These are phyloP conservation scores for Heterodera schachtii DNA, from an alignment of 1,140 invertebrate species.

Conservation along the genomic window DNA sequence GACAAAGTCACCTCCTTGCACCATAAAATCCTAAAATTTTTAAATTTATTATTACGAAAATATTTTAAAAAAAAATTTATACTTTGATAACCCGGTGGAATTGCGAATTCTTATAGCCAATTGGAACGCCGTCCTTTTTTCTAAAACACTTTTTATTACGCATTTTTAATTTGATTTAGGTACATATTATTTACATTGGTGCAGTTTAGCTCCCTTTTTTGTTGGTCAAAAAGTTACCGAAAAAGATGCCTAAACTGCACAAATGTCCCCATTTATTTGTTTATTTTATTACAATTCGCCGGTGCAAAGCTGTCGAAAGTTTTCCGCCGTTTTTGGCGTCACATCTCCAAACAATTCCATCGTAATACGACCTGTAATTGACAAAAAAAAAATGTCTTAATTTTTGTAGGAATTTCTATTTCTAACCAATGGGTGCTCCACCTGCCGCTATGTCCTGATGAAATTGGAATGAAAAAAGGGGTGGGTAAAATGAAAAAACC, in stretches of 20 bases:
- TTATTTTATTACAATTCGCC: slow-evolving; percentile 73
- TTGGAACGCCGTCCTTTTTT: slow-evolving; percentile 83
- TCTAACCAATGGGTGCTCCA: slow-evolving; percentile 74
- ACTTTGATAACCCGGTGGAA: slow-evolving; percentile 96
- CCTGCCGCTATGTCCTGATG: slow-evolving; percentile 72
- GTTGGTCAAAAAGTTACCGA: no score
- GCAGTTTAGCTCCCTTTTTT: no score
- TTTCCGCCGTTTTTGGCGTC: slow-evolving; percentile 91
- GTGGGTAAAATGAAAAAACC: not conserved
- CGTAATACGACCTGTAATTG: slow-evolving; percentile 74
- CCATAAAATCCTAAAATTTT: slow-evolving; percentile 78
- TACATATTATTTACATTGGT: not conserved
- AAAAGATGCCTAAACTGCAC: no score
- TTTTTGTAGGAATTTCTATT: not conserved
- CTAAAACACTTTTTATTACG: not conserved
- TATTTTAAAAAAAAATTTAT: slow-evolving; percentile 9
- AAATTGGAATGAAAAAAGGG: not conserved
- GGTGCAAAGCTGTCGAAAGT: slow-evolving; percentile 90
- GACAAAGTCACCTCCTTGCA: slow-evolving; percentile 97
- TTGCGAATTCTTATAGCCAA: slow-evolving; percentile 90
- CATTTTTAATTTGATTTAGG: no score
- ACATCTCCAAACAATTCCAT: slow-evolving; percentile 95
- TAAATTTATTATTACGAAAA: not conserved
- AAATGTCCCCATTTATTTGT: no score
- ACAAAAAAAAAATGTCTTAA: not conserved